Evolutionary conservation across 2,113 vertebrate species (phyloP).

Genomic region (Anguilla rostrata): DNA sequence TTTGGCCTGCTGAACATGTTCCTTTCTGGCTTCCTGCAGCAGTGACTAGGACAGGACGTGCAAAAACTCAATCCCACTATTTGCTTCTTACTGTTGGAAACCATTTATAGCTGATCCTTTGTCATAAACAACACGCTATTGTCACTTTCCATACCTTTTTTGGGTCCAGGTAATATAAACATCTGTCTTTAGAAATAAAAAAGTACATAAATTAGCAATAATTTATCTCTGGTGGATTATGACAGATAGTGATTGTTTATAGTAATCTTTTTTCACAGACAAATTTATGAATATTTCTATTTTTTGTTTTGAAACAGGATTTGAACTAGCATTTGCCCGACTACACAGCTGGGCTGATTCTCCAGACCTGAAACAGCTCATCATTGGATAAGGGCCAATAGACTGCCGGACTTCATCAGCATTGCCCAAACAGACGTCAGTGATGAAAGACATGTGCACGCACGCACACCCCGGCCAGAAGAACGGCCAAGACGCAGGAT

Average conservation of each 20-base stretch:
- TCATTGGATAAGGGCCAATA: background rate
- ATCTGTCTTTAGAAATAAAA: background rate
- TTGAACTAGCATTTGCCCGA: background rate
- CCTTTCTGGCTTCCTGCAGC: background rate
- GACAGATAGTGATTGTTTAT: background rate
- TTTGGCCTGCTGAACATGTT: background rate
- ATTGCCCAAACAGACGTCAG: background rate
- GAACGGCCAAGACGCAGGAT: background rate
- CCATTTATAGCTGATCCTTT: constrained; percentile 5
- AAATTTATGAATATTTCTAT: background rate
- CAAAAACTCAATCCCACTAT: background rate
- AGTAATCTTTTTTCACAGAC: background rate
- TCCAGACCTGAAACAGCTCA: background rate
- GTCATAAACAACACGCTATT: background rate
- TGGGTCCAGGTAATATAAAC: background rate
- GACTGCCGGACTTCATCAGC: background rate
- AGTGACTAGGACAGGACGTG: background rate
- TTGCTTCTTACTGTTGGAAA: background rate
- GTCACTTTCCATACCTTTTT: background rate
- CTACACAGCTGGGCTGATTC: background rate
- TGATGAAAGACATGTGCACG: background rate
- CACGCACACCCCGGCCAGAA: background rate
- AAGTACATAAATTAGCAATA: background rate
- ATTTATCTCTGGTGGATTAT: background rate
- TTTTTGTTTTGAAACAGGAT: background rate